Percentiles rank a stretch among this genome's conserved stretches.
These are phyloP conservation scores for Camponotus vicinus DNA, from an alignment of 1,140 invertebrate genomes.

Conservation along the genomic window DNA sequence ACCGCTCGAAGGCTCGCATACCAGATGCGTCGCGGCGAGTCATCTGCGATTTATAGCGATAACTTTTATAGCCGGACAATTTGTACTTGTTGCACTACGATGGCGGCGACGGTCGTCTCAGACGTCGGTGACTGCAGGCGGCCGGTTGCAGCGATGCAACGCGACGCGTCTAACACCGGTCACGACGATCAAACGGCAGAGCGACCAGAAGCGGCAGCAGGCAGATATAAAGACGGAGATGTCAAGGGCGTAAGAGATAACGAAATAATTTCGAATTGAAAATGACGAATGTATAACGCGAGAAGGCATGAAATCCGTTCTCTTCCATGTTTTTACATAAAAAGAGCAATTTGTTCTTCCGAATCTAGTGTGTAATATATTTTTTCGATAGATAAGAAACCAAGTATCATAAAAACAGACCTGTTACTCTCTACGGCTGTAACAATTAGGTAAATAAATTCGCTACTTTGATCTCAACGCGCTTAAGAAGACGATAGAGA, in stretches of 20 bases:
- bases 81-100: conserved; percentile 78
- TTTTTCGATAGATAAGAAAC: conserved; percentile 28
- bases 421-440: conserved; percentile 34
- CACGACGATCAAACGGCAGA: background rate
- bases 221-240: conserved; percentile 10
- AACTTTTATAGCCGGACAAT: conserved; percentile 81
- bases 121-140: conserved; percentile 34
- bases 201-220: background rate
- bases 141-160: background rate
- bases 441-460: conserved; percentile 60
- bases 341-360: background rate
- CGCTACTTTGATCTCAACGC: conserved; percentile 45
- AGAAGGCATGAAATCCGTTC: background rate
- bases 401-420: conserved; percentile 16
- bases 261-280: background rate
- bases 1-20: conserved; percentile 71
- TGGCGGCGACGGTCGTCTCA: conserved; percentile 7
- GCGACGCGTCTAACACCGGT: conserved; percentile 1
- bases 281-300: conserved; percentile 6
- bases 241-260: background rate
- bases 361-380: conserved; percentile 26
- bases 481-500: conserved; percentile 9
- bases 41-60: conserved; percentile 81
- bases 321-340: conserved; percentile 16
- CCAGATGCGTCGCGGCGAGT: conserved; percentile 79